Percentiles rank a stretch among this genome's conserved stretches.
These are phyloP conservation scores for Podarcis lilfordi DNA, from an alignment of 2,797 vertebrate genomes.

Conservation along the genomic window DNA sequence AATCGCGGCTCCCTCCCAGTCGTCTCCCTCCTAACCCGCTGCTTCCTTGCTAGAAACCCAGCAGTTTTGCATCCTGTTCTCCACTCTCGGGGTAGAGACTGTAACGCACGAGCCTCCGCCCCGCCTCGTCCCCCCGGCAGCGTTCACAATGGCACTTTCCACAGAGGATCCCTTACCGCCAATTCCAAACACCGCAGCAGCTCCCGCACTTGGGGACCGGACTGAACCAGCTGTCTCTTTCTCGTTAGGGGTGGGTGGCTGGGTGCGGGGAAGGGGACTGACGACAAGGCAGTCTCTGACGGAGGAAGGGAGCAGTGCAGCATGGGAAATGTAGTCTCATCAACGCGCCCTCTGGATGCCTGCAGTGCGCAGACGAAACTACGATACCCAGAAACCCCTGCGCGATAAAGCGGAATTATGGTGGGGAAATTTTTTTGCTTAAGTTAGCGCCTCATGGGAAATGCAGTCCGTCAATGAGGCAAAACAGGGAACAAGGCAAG, in stretches of 20 bases:
- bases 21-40: no score
- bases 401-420: not conserved
- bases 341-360: fast-evolving
- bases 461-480: not conserved
- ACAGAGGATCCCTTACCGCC: not conserved
- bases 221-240: slow-evolving; percentile 1
- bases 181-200: not conserved
- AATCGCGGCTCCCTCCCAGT: not conserved
- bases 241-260: not conserved
- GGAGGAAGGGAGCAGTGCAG: not conserved
- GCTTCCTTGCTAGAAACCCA: not conserved
- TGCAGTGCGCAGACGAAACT: not conserved
- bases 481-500: not conserved
- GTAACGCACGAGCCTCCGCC: no score
- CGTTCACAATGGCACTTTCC: not conserved
- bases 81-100: not conserved
- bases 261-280: no score
- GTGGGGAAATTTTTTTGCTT: not conserved
- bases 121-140: no score
- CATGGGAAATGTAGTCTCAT: slow-evolving; percentile 27
- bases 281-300: not conserved
- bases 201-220: not conserved
- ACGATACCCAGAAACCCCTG: not conserved
- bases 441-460: not conserved
- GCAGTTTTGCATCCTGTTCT: not conserved